phyloP scores from a whole-genome alignment of 2,888 invertebrate species.

The Melolontha melolontha region DNA sequence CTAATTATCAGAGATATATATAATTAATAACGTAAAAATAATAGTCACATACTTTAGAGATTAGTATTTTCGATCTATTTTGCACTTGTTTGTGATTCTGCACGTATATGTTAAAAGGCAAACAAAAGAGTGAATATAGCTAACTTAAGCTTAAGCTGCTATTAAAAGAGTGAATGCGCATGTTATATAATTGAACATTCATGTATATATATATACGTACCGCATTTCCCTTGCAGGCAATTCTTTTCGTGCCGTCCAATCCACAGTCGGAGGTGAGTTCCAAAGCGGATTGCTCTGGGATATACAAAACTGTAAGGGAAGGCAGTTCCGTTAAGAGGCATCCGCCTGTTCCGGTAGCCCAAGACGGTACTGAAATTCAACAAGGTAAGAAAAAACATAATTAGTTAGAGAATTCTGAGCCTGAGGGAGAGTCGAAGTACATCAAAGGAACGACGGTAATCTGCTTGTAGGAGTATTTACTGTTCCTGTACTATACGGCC shows the following conservation, averaged over 20 bases:
- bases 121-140: no score
- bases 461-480: slow-evolving; percentile 8
- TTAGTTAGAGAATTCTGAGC: slow-evolving; percentile 26
- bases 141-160: no score
- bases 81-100: no score
- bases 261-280: slow-evolving; percentile 83
- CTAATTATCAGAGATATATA: no score
- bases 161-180: no score
- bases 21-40: no score
- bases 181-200: background rate
- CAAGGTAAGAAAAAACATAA: slow-evolving; percentile 8
- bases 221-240: slow-evolving; percentile 81
- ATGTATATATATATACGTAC: slow-evolving; percentile 65
- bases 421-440: slow-evolving; percentile 15
- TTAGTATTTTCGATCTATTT: no score
- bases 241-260: slow-evolving; percentile 77
- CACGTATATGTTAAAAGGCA: background rate
- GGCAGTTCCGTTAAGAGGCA: slow-evolving; percentile 80
- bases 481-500: background rate
- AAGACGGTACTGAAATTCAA: slow-evolving; percentile 74
- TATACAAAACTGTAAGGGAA: slow-evolving; percentile 79
- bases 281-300: slow-evolving; percentile 82
- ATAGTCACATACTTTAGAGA: no score
- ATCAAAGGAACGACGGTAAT: slow-evolving; percentile 25
- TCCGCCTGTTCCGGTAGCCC: slow-evolving; percentile 77